Base-by-base conservation (phyloP, 1,140 invertebrate species). In the Drosophila mauritiana region DNA sequence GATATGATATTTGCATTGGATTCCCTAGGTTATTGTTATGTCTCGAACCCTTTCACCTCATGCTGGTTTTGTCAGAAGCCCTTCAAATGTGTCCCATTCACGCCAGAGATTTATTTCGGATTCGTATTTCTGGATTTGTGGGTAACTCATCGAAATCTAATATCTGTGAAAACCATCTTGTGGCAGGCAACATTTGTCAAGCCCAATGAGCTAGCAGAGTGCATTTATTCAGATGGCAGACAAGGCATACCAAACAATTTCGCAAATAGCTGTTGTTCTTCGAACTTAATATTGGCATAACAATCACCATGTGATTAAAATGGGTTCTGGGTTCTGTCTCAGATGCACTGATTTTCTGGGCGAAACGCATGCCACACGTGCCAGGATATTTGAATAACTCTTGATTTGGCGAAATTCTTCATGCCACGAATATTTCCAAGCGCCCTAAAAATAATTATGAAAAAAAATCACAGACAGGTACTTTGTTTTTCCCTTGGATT, bases 1-100 rank as follows among this genome's bases (percentile, higher is more conserved):
- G 36, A 36, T 43, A 39, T 74, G 8, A 36, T 37, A 58, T 79
- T 73, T 80, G 57, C 72, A 63, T 72, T 45, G 53, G 52, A 72
- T 65, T 75, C 45, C 56, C 46, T 15, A 42, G 15, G 43, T 40
- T 51, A 43, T 64, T 74, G 59, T 48, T 49, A 27, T 20, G n/a
- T 11, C 37, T 8, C 5, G 10, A 40, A 17, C 31, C 51, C 20
- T 22, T 46, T 34, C 20, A 61, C 20, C 20, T 31, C 12, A n/a
- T 54, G 46, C 61, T 68, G 37, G 7, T 10, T 17, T n/a, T 67
- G 61, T 52, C 61, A 27, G 27, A 5, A 64, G 46, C 49, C 31
- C 63, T 54, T 72, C 48, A 64, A 49, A 51, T 69, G 46, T 70
- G 58, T 70, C 77, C 25, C 12, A 11, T 22, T 12, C 77, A 74